Evolutionary conservation across 2,888 invertebrate species (phyloP), one percentile per base, ranked within the genome.

Genomic region (Melieria omissa): DNA sequence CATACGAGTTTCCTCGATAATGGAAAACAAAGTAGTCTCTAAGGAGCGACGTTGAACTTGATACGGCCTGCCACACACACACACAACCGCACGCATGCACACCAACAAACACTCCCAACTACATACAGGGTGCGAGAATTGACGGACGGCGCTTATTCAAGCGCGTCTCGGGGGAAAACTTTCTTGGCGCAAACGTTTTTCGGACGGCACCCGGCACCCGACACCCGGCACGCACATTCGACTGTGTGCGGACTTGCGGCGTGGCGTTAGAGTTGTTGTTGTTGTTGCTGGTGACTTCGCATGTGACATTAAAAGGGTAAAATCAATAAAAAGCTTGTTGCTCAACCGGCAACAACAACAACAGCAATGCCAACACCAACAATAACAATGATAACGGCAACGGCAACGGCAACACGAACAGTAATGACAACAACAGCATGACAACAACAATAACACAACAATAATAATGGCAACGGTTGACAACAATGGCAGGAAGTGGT

Each of bases 301-400:
- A 29, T 54, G 41, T 47, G 47, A 55, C 14, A 46, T 57, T 64
- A n/a, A 64, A 70, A 64, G 74, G 75, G 71, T 81, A 79, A 84
- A 84, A 84, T 84, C 84, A 83, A 84, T 84, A 83, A 81, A 83
- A 76, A 74, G 81, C 82, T 82, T 82, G 81, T 82, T 84, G 85
- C 83, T 81, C 75, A 62, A 67, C 61, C 29, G 3, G 29, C 29
- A 67, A 68, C 70, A 66, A 74, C 73, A 64, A 66, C 54, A 41
- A 65, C 58, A 16, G 16, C 29, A 29, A 29, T 29, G 2, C 29
- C 29, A 29, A 29, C 2, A 29, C 29, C 71, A 74, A 71, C 71
- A 72, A 16, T 65, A 73, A 61, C 55, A 72, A 58, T 44, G 49
- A 16, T 58, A 64, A 58, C 54, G 29, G 41, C 52, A 64, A 65